Base-by-base conservation (phyloP, 2,888 invertebrate species). In the Achlya flavicornis region DNA sequence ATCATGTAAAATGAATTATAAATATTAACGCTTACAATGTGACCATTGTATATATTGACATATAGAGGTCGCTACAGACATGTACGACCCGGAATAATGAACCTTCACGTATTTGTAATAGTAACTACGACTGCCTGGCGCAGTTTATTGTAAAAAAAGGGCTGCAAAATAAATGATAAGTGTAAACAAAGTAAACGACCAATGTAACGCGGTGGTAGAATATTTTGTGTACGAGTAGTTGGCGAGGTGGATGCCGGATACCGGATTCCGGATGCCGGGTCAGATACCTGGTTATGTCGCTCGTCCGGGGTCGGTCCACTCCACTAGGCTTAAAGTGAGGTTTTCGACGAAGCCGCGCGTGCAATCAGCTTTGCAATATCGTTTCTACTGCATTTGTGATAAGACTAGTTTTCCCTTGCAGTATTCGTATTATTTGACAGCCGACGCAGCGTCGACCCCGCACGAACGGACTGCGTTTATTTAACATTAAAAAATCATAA, bases 381-480 rank as follows among this genome's bases (percentile, higher is more conserved):
- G 64, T 67, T 67, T 75, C 77, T 81, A 80, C 86, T 87, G 88
- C 87, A 82, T 84, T 84, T 87, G 88, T 88, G 89, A 89, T 88
- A 89, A 83, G 83, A 83, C 80, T 83, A 80, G 68, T 71, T 76
- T 78, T 71, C 71, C 77, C 75, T 76, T 76, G 84, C 87, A 87
- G 88, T 86, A 84, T 83, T 83, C 74, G 68, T 66, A 53, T 60
- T 19, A 38, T 26, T 60, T 41, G 60, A 43, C 43, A 60, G 58
- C 10, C 5, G 5, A 5, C 46, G 46, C 46, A 5, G 43, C 43
- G 43, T 33, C 33, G 33, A 58, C 38, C 33, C 38, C 33, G 10
- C 35, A 58, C 58, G 38, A 38, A 60, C 43, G 16, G 43, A 70
- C 77, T 72, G 74, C 73, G 70, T 72, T 75, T 7, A 72, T 75